Base-by-base conservation (phyloP, 2,888 invertebrate species). In the Netelia melanura region DNA sequence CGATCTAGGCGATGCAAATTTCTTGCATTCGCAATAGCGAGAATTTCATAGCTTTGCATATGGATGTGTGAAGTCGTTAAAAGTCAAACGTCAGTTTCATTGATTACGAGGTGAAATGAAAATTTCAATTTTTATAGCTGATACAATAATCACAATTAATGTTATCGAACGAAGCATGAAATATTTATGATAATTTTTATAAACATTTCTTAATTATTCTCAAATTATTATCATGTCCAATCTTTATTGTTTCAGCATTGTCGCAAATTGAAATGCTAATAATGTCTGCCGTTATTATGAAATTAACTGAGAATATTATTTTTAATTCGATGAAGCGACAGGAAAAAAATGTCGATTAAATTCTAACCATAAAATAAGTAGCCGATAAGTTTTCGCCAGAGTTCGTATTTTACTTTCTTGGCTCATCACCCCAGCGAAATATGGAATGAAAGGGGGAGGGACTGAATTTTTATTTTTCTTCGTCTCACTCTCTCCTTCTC, bases 401-500 rank as follows among this genome's bases (percentile, higher is more conserved):
- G 23, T 43, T 44, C 11, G 72, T 61, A 30, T 75, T 38, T 48
- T 38, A 75, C 75, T 58, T 43, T 30, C 56, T 84, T 83, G 58
- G 79, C 25, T 77, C 68, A 74, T 85, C n/a, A 52, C 30, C 48
- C 25, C 48, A 17, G 68, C 14, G 61, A 79, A 23, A 23, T 54
- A 25, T 23, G 65, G 23, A n/a, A 71, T 21, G 21, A 58, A 58
- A 58, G 21, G 9, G 21, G 17, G 17, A 21, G 17, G 21, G 58
- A 23, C 8, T 58, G 25, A 52, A 56, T 61, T 82, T 70, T 17
- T 44, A 44, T 77, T 70, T 82, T 61, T 82, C 64, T 67, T 83
- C 88, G 38, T 6, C 38, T 38, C 38, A 38, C 5, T 38, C 38
- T 38, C 38, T 38, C 38, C 38, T 38, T 38, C 89, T 90, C 90